Conservation (phyloP, 2,113 vertebrate genomes). For the Mesitornis unicolor region DNA sequence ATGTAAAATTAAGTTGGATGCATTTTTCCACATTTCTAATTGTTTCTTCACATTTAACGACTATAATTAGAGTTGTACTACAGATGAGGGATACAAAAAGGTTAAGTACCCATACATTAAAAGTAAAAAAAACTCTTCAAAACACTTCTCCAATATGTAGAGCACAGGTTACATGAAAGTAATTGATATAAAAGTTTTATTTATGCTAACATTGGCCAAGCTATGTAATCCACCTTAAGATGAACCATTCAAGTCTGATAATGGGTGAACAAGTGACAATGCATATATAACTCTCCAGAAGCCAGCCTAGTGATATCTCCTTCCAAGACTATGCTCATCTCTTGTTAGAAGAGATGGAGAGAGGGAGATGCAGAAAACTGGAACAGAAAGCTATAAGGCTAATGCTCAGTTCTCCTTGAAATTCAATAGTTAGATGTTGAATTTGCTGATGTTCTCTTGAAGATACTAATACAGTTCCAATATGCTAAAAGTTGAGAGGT, state of each 20-base stretch:
- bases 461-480: neutral
- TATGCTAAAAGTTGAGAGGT: neutral
- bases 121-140: neutral
- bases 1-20: neutral
- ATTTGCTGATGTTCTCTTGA: neutral
- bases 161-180: neutral
- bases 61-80: neutral
- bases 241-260: neutral
- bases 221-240: neutral
- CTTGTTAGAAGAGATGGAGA: neutral
- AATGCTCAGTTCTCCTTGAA: neutral
- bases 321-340: neutral
- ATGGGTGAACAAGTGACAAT: neutral
- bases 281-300: neutral
- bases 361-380: neutral
- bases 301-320: neutral
- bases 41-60: slow-evolving; percentile 3
- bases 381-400: neutral
- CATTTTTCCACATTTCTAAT: neutral
- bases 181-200: neutral
- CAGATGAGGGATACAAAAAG: neutral
- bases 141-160: neutral
- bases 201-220: neutral
- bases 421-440: neutral
- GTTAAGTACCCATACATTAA: neutral